These are phyloP conservation scores for Lutraria rhynchaena DNA, from an alignment of 1,140 invertebrate genomes.

Conservation along the genomic window DNA sequence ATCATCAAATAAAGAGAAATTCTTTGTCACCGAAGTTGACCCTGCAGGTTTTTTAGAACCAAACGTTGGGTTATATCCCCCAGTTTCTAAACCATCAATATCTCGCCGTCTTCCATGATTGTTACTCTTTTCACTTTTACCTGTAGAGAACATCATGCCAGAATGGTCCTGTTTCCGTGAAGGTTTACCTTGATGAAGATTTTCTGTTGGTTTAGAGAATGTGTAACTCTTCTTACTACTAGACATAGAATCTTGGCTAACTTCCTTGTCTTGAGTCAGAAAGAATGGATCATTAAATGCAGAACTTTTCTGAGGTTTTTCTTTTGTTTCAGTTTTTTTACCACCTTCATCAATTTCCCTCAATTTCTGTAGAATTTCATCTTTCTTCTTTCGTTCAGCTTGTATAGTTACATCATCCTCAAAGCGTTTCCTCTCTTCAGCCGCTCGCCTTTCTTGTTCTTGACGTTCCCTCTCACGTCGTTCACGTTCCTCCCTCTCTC, in stretches of 20 bases:
- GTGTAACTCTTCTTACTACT: constrained; percentile 65
- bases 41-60: background rate
- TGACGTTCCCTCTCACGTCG: constrained; percentile 50
- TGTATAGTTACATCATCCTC: constrained; percentile 67
- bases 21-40: constrained; percentile 33
- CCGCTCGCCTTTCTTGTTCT: constrained; percentile 55
- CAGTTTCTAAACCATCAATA: constrained; percentile 58
- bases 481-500: constrained; percentile 52
- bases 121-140: constrained; percentile 46
- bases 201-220: constrained; percentile 71
- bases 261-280: constrained; percentile 40
- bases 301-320: constrained; percentile 10
- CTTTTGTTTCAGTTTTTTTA: constrained; percentile 35
- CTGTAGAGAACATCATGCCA: constrained; percentile 48
- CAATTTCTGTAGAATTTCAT: constrained; percentile 68
- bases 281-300: constrained; percentile 53
- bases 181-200: constrained; percentile 74
- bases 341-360: constrained; percentile 66
- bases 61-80: constrained; percentile 75
- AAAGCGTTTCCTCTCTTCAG: constrained; percentile 62
- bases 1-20: constrained; percentile 53
- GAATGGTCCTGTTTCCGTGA: constrained; percentile 63
- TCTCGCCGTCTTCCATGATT: constrained; percentile 9
- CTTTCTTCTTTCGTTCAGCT: constrained; percentile 74
- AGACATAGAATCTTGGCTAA: constrained; percentile 40